Evolutionary conservation across 2,888 invertebrate species (phyloP).

Genomic region (Uloborus plumipes): DNA sequence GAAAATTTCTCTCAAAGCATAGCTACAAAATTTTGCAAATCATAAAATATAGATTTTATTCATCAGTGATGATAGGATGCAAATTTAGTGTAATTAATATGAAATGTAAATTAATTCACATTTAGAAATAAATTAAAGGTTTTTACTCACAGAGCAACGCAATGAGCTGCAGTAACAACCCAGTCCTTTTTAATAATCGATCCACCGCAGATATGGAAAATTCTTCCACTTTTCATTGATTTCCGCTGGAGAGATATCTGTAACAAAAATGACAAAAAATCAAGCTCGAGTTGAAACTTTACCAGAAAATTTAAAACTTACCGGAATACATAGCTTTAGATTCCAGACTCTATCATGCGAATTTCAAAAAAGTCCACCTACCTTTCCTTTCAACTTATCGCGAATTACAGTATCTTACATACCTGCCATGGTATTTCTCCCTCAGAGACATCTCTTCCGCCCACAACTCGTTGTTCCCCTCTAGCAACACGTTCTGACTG

Average conservation of each 20-base stretch:
- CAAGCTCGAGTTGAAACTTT: too few species aligned
- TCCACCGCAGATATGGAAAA: slow-evolving; percentile 64
- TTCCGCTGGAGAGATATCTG: slow-evolving; percentile 55
- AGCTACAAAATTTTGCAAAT: too few species aligned
- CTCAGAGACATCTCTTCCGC: slow-evolving; percentile 58
- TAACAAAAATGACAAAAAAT: not conserved
- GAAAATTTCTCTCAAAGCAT: too few species aligned
- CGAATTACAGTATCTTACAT: not conserved
- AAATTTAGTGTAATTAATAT: too few species aligned
- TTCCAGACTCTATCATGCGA: not conserved
- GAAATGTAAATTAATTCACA: too few species aligned
- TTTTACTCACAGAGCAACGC: slow-evolving; percentile 62
- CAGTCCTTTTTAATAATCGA: slow-evolving; percentile 50
- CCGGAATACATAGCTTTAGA: not conserved
- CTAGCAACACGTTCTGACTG: slow-evolving; percentile 1
- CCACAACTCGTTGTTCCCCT: slow-evolving; percentile 57
- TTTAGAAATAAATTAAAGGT: not conserved
- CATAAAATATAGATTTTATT: too few species aligned
- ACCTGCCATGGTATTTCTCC: slow-evolving; percentile 65
- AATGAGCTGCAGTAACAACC: slow-evolving; percentile 65
- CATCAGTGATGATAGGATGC: too few species aligned
- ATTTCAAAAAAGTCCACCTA: slow-evolving; percentile 14
- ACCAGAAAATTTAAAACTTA: not conserved
- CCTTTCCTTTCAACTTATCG: not conserved
- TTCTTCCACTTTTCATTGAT: slow-evolving; percentile 43